Conservation (phyloP, 2,113 vertebrate species). For the Bucco capensis region DNA sequence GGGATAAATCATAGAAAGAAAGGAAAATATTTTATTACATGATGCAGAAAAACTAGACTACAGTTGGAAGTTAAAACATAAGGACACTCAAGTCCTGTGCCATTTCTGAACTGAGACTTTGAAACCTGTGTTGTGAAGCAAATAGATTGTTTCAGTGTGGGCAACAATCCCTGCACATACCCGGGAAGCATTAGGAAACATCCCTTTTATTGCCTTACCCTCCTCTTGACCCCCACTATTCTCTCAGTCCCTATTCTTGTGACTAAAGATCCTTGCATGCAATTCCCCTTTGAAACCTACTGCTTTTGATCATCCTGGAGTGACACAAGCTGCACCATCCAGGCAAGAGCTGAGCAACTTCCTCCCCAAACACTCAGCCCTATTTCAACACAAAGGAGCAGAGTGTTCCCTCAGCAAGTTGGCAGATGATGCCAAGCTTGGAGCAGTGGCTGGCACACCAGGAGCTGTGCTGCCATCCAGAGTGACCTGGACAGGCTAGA, state of each 20-base stretch:
- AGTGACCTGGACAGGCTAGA: too few species aligned
- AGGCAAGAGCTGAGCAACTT: neutral
- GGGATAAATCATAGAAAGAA: neutral
- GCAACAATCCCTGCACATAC: conserved; percentile 25
- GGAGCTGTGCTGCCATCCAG: too few species aligned
- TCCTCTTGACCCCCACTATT: conserved; percentile 51
- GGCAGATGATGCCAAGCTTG: too few species aligned
- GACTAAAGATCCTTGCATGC: conserved; percentile 26
- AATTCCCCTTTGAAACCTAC: conserved; percentile 42
- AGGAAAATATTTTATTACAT: neutral
- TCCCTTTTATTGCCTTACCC: conserved; percentile 58
- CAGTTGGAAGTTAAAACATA: neutral
- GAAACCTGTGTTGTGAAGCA: conserved; percentile 31
- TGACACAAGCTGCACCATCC: conserved; percentile 15
- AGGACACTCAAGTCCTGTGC: neutral
- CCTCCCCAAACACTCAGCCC: conserved; percentile 9
- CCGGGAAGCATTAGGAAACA: conserved; percentile 61
- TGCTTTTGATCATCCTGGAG: conserved; percentile 53
- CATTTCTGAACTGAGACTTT: neutral
- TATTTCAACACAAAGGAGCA: neutral
- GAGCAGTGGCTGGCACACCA: too few species aligned
- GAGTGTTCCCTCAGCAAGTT: too few species aligned
- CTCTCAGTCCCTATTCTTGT: conserved; percentile 34
- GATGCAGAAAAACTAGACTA: neutral
- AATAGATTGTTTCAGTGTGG: conserved; percentile 35